Evolutionary conservation across 30 jellyfish, hydroid and myxozoan species (phyloP).

Genomic region (Mastigias papua): DNA sequence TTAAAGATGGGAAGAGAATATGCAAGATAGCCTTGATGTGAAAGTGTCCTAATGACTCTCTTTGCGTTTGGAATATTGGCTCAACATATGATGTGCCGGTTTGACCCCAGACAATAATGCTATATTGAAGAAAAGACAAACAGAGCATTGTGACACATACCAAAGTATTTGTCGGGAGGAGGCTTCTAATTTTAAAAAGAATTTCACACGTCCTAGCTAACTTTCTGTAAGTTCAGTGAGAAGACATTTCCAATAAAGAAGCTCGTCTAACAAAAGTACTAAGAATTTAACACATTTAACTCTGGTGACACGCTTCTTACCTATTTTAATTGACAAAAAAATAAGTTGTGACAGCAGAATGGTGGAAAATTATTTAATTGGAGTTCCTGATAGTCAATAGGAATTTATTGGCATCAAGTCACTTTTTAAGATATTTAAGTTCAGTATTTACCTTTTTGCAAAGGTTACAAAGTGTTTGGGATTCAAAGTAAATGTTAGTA

Average conservation of each 20-base stretch:
- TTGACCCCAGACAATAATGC: conserved; percentile 33
- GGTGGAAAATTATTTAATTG: conserved; percentile 4
- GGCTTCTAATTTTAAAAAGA: background rate
- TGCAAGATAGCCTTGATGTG: background rate
- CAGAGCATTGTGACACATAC: too few species aligned
- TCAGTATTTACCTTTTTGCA: background rate
- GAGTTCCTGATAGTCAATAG: background rate
- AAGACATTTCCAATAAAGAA: conserved; percentile 7
- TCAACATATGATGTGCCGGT: conserved; percentile 14
- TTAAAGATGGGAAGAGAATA: conserved; percentile 6
- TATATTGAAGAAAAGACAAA: conserved; percentile 17
- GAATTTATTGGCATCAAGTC: background rate
- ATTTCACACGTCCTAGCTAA: conserved; percentile 21
- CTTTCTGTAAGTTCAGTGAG: conserved; percentile 37
- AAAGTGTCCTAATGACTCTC: background rate
- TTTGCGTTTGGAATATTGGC: background rate
- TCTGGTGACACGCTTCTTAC: background rate
- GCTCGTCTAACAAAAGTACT: conserved; percentile 31
- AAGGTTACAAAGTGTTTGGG: conserved; percentile 5
- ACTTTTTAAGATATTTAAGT: background rate
- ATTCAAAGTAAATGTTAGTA: conserved; percentile 43
- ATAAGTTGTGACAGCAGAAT: conserved; percentile 1
- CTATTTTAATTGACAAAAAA: background rate
- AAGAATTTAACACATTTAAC: conserved; percentile 5
- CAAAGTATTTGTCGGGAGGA: background rate